These are phyloP conservation scores for Diachasmimorpha longicaudata DNA, from an alignment of 1,140 invertebrate species.

Conservation along the genomic window DNA sequence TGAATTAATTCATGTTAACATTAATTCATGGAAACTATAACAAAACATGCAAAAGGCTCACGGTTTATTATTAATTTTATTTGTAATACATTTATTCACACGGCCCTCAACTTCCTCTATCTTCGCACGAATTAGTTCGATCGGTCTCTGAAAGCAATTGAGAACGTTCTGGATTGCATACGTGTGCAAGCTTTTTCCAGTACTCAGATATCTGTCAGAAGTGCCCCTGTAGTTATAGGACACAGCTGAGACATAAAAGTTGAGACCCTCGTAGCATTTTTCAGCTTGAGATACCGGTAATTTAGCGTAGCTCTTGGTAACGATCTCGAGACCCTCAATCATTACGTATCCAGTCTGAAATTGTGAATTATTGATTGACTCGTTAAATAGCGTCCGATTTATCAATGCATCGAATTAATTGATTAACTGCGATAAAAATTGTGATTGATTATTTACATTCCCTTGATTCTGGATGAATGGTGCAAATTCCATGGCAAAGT, in stretches of 20 bases:
- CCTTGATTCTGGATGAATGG: background rate
- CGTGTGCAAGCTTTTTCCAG: background rate
- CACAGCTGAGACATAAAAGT: background rate
- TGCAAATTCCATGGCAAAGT: background rate
- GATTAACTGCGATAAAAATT: background rate
- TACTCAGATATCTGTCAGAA: background rate
- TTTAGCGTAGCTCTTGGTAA: background rate
- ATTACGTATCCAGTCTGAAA: background rate
- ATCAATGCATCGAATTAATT: background rate
- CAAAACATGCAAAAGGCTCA: too few species aligned
- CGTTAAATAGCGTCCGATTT: background rate
- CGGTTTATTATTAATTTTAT: background rate
- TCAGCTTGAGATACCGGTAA: background rate
- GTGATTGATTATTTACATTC: background rate
- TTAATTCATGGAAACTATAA: background rate
- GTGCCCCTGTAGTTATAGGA: background rate
- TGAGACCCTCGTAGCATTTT: background rate
- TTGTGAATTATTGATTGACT: background rate
- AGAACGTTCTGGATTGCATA: background rate
- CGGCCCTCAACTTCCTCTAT: background rate
- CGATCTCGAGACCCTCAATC: background rate
- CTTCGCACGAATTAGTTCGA: background rate
- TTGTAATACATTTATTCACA: background rate
- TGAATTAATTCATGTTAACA: too few species aligned
- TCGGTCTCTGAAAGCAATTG: background rate